Evolutionary conservation across 2,113 vertebrate genomes (phyloP), one percentile per base, ranked within the genome.

Genomic region (Spermophilus dauricus): DNA sequence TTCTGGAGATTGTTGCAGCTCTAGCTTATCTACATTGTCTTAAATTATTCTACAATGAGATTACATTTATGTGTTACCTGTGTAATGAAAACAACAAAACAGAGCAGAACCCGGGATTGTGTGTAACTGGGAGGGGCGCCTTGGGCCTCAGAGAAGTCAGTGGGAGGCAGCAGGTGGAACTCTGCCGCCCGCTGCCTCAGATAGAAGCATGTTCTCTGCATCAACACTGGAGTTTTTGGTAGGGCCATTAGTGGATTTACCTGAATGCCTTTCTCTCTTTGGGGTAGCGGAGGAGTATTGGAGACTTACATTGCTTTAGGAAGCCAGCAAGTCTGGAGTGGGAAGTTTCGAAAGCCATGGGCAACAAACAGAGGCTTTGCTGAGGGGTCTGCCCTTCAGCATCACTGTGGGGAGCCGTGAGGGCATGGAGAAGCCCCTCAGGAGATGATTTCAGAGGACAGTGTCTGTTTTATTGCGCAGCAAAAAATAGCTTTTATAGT

Each of bases 41-140:
- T 86, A 91, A 70, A 42, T 91, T 76, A 73, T 88, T 63, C 84
- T 85, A 88, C 12, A 30, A 6, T 37, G 42, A 94, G 75, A 81
- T 69, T 91, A 53, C 2, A 58, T 93, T 82, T 30, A 30, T 85
- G 8, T 91, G 61, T 61, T 95, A 56, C 24, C 28, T 48, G 11
- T 45, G 5, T 82, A 51, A 93, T 32, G 26, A 78, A 78, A 93
- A 69, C 4, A 72, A 83, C 22, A 86, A 22, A 45, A 63, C 61
- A 77, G 5, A n/a, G 90, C 42, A 20, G 4, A 45, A 37, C 56
- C 26, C 58, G 58, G 2, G 37, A 30, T 70, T 94, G 30, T 93
- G 77, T 86, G 94, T 81, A 39, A 67, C 14, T 93, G 51, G 24
- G 37, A 42, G 48, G 56, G 32, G 1, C 13, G 32, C 5, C 4